phyloP scores from a whole-genome alignment of 2,888 invertebrate species.

The Nomada fabriciana region DNA sequence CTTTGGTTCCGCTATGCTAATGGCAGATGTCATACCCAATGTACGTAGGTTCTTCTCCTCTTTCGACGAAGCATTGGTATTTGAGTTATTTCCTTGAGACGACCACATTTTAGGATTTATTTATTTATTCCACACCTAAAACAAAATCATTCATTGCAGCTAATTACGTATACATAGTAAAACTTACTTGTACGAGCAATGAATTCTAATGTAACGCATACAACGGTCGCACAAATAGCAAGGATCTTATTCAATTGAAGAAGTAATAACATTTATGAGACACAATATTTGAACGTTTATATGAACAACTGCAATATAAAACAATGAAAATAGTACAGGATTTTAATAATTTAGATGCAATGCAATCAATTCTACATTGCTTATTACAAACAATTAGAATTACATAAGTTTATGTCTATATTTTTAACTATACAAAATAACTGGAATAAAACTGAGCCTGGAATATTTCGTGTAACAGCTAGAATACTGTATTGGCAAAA shows the following conservation, averaged over 20 bases:
- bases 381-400: too few relatives aligned
- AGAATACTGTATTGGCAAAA: too few relatives aligned
- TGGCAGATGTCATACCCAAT: constrained; percentile 97
- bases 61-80: constrained; percentile 85
- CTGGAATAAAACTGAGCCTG: too few relatives aligned
- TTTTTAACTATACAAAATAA: too few relatives aligned
- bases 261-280: background rate
- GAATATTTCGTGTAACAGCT: too few relatives aligned
- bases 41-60: constrained; percentile 87
- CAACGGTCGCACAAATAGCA: background rate
- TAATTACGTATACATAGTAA: background rate
- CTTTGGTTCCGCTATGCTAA: constrained; percentile 94
- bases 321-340: too few relatives aligned
- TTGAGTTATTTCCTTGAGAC: constrained; percentile 76
- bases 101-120: constrained; percentile 77
- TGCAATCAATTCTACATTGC: too few relatives aligned
- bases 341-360: too few relatives aligned
- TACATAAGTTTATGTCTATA: too few relatives aligned
- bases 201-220: background rate
- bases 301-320: too few relatives aligned
- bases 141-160: constrained; percentile 12
- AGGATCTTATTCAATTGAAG: background rate
- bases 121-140: constrained; percentile 49
- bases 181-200: constrained; percentile 27
- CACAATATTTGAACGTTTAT: background rate